phyloP scores from a whole-genome alignment of 1,140 invertebrate species.

The Zaprionus ornatus region DNA sequence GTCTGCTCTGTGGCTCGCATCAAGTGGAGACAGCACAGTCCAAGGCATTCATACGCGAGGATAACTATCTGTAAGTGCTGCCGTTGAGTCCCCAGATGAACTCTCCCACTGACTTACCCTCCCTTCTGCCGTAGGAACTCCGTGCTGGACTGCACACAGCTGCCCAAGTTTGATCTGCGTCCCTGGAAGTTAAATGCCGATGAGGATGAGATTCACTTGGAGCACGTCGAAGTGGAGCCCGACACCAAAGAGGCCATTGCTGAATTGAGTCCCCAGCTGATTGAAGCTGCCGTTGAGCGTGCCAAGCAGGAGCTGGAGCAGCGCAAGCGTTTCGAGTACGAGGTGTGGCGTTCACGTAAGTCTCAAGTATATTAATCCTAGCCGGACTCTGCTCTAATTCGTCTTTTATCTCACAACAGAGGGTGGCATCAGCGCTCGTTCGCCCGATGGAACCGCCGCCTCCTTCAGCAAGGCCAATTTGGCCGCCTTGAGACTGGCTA shows the following conservation, averaged over 20 bases:
- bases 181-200: conserved; percentile 55
- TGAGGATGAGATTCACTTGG: conserved; percentile 56
- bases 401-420: conserved; percentile 80
- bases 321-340: conserved; percentile 90
- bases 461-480: conserved; percentile 95
- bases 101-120: not conserved
- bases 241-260: conserved; percentile 73
- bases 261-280: conserved; percentile 84
- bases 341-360: conserved; percentile 87
- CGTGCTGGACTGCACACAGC: conserved; percentile 90
- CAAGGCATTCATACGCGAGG: conserved; percentile 94
- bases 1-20: conserved; percentile 74
- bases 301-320: conserved; percentile 89
- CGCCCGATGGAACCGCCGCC: conserved; percentile 92
- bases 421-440: conserved; percentile 92
- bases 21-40: conserved; percentile 88
- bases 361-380: not conserved
- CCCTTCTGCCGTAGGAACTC: conserved; percentile 87
- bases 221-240: conserved; percentile 71
- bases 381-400: not conserved
- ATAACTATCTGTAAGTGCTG: conserved; percentile 91
- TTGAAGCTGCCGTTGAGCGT: conserved; percentile 88
- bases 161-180: conserved; percentile 87
- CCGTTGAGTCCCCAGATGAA: not conserved
- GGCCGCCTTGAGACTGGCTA: conserved; percentile 91